Base-by-base conservation (phyloP, 1,140 invertebrate genomes). In the Drosophila sproati region DNA sequence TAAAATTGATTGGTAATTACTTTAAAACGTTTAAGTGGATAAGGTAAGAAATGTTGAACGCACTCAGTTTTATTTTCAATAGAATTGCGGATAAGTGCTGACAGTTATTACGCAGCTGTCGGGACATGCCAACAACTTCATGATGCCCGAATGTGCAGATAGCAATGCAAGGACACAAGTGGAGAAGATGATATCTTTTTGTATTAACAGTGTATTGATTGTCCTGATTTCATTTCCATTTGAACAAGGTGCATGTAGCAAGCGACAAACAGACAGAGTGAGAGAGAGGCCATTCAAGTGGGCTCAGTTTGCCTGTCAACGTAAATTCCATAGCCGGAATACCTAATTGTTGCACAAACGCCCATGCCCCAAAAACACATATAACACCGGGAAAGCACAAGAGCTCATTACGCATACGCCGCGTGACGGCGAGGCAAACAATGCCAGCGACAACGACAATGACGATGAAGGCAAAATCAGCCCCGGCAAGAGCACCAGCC, bases 391-490 rank as follows among this genome's bases (percentile, higher is more conserved):
- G 28, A 34, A 52, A 70, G 66, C 29, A 63, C 61, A 64, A 77
- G 74, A 80, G 83, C 83, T 87, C 83, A 87, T 87, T 87, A 87
- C 83, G 83, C 77, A 87, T 88, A 87, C 80, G 83, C 73, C 80
- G 54, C 69, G 83, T 74, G 77, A 67, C 66, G 79, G 59, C 54
- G 66, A 45, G 78, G 76, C 83, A 87, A 87, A 87, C 85, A 87
- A 89, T 80, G 68, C 73, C 55, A 71, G 64, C 69, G 56, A 69
- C 73, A 81, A 62, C 72, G 61, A 80, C 43, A 66, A 54, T 59
- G 66, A 66, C 31, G 10, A 31, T 29, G 60, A 54, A 39, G 63
- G 32, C 69, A 64, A 31, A 47, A 3, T 35, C 57, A 59, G 47
- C 50, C 48, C 28, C 45, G 39, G 48, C 54, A 39, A 29, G 51